Evolutionary conservation across 2,797 vertebrate genomes (phyloP).

Genomic region (Otolemur crassicaudatus): DNA sequence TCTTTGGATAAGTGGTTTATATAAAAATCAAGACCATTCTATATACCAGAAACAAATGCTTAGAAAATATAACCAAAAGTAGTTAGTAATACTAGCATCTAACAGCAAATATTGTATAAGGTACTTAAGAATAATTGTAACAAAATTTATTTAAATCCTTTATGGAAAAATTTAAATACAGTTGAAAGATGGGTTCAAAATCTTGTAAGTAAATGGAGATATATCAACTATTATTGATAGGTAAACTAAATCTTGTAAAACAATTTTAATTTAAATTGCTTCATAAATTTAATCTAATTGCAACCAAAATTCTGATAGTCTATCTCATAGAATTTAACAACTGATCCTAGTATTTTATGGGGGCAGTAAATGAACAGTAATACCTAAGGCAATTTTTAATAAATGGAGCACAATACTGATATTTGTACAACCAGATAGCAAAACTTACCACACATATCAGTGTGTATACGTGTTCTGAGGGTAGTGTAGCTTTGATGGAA

Average conservation of each 20-base stretch:
- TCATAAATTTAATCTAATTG: not conserved
- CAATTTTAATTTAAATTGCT: not conserved
- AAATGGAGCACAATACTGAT: not conserved
- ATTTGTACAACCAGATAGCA: not conserved
- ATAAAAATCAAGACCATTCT: not conserved
- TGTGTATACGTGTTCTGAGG: not conserved
- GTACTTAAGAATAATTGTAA: not conserved
- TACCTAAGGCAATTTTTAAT: not conserved
- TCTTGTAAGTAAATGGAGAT: not conserved
- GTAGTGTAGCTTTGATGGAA: not conserved
- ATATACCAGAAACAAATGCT: not conserved
- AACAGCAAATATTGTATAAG: not conserved
- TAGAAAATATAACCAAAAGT: not conserved
- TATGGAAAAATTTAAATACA: not conserved
- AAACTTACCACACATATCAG: not conserved
- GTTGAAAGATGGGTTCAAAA: not conserved
- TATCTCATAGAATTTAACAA: not conserved
- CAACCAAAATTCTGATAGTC: not conserved
- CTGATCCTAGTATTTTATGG: not conserved
- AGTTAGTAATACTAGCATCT: not conserved
- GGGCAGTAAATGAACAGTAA: not conserved
- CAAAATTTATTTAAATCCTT: not conserved
- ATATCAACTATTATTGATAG: not conserved
- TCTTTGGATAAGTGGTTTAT: not conserved
- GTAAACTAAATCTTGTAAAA: not conserved